A percentile compares a stretch with the other conserved stretches of the same genome.
Conservation (phyloP, 2,113 vertebrate species). For the Neolamprologus ventralis region DNA sequence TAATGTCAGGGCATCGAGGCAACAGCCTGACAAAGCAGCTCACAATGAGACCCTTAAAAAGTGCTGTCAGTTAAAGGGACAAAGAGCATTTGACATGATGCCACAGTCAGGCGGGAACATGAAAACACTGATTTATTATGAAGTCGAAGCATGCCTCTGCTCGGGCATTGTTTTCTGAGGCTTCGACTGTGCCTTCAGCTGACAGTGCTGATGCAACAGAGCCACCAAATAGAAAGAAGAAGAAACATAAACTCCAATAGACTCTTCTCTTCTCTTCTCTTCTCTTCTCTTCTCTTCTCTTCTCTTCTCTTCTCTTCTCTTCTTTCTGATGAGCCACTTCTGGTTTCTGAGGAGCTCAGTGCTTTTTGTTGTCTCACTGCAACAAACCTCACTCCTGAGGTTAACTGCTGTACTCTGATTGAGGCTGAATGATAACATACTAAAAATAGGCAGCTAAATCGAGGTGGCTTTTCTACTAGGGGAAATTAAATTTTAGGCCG, state of each 20-base stretch:
- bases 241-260: conserved; percentile 4
- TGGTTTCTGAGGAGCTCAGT: background rate
- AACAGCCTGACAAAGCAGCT: background rate
- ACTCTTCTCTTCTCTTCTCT: background rate
- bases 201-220: conserved; percentile 40
- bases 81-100: conserved; percentile 15
- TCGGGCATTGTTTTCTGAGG: conserved; percentile 44
- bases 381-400: background rate
- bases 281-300: background rate
- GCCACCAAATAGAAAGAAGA: background rate
- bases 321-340: background rate
- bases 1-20: background rate
- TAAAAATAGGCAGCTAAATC: conserved; percentile 30
- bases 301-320: background rate
- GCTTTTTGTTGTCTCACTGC: background rate
- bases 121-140: conserved; percentile 28
- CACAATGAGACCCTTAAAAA: background rate
- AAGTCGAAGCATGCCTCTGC: conserved; percentile 35
- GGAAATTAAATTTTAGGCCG: conserved; percentile 36
- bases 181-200: conserved; percentile 53
- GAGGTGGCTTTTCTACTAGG: conserved; percentile 28
- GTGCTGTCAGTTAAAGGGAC: background rate
- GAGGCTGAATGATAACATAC: conserved; percentile 27
- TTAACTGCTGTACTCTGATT: conserved; percentile 14
- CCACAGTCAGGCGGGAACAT: background rate